Base-by-base conservation (phyloP, 2,113 vertebrate species). In the Campylorhamphus procurvoides region DNA sequence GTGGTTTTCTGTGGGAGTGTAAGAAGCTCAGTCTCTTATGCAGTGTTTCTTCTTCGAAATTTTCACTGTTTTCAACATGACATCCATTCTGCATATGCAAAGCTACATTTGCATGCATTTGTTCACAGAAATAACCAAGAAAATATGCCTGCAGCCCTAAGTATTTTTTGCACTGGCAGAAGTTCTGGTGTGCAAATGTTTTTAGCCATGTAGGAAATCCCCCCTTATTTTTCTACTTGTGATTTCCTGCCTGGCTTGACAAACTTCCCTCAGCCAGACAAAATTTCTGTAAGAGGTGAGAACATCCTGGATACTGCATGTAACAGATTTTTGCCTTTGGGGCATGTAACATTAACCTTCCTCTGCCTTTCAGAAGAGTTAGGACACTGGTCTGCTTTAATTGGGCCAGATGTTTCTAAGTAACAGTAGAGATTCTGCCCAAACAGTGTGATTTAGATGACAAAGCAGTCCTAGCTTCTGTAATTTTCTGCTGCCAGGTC, bases 331-430 rank as follows among this genome's bases (percentile, higher is more conserved):
- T 96, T 97, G 92, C 87, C 89, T 79, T 87, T 94, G 29, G 50
- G 84, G 46, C 10, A 23, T 73, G 46, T 89, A 84, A 85, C 93
- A 92, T 73, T 89, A 97, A 95, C 92, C 87, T 95, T 97, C 50
- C 40, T 90, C 62, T 96, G 79, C 53, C 81, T 94, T 96, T 96
- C 77, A 91, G 86, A 91, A 50, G 63, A 95, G 49, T 63, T 52
- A 47, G 87, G 90, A 40, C 82, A 85, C 37, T 88, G 87, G 72
- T 74, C 72, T 85, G 78, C 64, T 94, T 87, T 95, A 96, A 92
- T 62, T 95, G 90, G 74, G 76, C 69, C 93, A 96, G 96, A 92
- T 97, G 94, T 97, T 98, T 60, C 81, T 42, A 59, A 92, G 95
- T 35, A n/a, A 66, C 82, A 78, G 19, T 24, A 82, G 93, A 87